Base-by-base conservation (phyloP, 2,113 vertebrate species). In the Camelus bactrianus region DNA sequence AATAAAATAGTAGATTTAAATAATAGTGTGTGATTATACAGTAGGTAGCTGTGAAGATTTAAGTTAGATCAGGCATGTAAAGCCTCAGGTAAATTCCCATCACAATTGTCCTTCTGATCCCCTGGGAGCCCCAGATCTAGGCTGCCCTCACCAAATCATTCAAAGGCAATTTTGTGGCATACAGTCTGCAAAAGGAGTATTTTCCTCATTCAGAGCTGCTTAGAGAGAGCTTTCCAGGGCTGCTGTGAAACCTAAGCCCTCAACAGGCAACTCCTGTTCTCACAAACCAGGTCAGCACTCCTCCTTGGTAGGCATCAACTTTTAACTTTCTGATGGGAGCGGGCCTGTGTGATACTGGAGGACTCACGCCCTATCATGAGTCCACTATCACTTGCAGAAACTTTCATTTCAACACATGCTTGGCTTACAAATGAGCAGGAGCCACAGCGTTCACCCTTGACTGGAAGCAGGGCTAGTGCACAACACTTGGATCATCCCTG, bases 241-340 rank as follows among this genome's bases (percentile, higher is more conserved):
- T 93, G 60, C 94, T 85, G 15, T 32, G 42, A 91, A 95, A 38
- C 19, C 54, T 10, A 16, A 82, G 35, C 4, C 26, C 30, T 8
- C 69, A 62, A 22, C 69, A 72, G 64, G 15, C 12, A 81, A 8
- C 16, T 62, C 19, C 26, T 28, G 1, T 22, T 54, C 14, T 81
- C 8, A 62, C 11, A 79, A 77, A 89, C n/a, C 83, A 90, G 89
- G 93, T 92, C 87, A 95, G 52, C 38, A 64, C 1, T 48, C 35
- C n/a, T 60, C 32, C 69, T 58, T 54, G 65, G 62, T 12, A 88
- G 30, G 38, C 13, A 17, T 38, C 3, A 46, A 67, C 30, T 35
- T 28, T 92, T 87, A 67, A 42, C n/a, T 58, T 87, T 48, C 15
- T 84, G 35, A 81, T 28, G 8, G 2, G 24, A 35, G 16, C 26